Evolutionary conservation across 2,113 vertebrate genomes (phyloP).

Genomic region (Macrotis lagotis): DNA sequence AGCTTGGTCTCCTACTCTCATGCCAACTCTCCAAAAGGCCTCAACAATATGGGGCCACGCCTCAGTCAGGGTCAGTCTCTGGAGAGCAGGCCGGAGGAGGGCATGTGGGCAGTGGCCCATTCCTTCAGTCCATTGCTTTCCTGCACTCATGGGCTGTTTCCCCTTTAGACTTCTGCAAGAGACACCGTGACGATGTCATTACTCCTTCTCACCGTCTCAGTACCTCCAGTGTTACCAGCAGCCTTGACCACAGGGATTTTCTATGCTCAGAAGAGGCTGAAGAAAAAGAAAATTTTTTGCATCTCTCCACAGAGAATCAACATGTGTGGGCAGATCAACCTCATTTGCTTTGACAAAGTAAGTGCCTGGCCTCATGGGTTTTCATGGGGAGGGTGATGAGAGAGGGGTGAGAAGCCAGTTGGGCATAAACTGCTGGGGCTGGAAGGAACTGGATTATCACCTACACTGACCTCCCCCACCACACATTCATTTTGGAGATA

Average conservation of each 20-base stretch:
- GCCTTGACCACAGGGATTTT: constrained; percentile 82
- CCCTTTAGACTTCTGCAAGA: constrained; percentile 57
- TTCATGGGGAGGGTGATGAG: neutral
- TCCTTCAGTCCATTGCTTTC: neutral
- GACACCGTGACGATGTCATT: constrained; percentile 72
- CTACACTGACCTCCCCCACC: rapidly evolving
- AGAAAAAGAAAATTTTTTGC: constrained; percentile 82
- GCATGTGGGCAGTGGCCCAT: too few relatives aligned
- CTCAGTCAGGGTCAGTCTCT: too few relatives aligned
- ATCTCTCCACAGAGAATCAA: constrained; percentile 85
- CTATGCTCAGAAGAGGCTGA: constrained; percentile 83
- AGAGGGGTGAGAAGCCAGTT: neutral
- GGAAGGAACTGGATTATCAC: neutral
- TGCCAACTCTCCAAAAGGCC: neutral
- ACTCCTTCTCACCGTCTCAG: constrained; percentile 73
- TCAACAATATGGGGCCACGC: neutral
- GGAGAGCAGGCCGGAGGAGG: rapidly evolving
- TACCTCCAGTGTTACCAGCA: constrained; percentile 78
- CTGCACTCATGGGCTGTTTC: neutral
- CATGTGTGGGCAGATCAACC: constrained; percentile 84
- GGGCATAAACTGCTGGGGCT: neutral
- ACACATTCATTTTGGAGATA: neutral
- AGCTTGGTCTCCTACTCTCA: neutral
- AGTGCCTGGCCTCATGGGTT: neutral
- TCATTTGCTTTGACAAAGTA: constrained; percentile 87